Conservation (phyloP, 2,797 vertebrate species). For the Limosa lapponica region DNA sequence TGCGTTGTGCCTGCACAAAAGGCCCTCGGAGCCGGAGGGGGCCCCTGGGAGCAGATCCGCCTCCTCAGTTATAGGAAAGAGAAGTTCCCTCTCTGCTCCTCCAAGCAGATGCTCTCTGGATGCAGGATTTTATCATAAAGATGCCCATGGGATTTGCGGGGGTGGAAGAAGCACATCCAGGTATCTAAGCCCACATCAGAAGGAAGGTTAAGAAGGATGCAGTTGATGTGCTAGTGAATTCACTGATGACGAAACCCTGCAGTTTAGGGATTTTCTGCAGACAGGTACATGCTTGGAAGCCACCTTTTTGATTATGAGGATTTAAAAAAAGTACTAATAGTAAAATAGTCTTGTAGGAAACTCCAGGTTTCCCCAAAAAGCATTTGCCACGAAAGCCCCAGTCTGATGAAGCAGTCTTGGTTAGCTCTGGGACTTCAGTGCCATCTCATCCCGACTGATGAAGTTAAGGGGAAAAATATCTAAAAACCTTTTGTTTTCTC, state of each 20-base stretch:
- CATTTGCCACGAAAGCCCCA: neutral
- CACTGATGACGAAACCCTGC: neutral
- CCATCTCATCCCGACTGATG: neutral
- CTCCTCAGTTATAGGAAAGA: rapidly evolving
- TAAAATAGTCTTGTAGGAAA: neutral
- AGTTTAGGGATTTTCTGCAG: neutral
- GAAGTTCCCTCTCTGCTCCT: neutral
- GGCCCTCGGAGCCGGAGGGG: neutral
- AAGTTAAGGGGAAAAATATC: neutral
- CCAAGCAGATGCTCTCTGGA: neutral
- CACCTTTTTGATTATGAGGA: neutral
- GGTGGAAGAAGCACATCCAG: neutral
- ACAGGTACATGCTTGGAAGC: neutral
- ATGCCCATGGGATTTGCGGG: neutral
- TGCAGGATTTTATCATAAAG: neutral
- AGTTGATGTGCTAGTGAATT: neutral
- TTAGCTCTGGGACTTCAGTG: neutral
- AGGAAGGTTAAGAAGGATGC: neutral
- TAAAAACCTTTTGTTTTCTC: neutral
- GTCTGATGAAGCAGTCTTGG: neutral
- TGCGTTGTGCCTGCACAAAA: rapidly evolving
- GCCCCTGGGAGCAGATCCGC: neutral
- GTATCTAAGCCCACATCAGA: neutral
- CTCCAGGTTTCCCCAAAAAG: neutral
- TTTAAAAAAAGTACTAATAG: neutral